Percentiles rank a stretch among this genome's conserved stretches.
Evolutionary conservation across 2,113 vertebrate species (phyloP).

Genomic region (Tursiops truncatus): DNA sequence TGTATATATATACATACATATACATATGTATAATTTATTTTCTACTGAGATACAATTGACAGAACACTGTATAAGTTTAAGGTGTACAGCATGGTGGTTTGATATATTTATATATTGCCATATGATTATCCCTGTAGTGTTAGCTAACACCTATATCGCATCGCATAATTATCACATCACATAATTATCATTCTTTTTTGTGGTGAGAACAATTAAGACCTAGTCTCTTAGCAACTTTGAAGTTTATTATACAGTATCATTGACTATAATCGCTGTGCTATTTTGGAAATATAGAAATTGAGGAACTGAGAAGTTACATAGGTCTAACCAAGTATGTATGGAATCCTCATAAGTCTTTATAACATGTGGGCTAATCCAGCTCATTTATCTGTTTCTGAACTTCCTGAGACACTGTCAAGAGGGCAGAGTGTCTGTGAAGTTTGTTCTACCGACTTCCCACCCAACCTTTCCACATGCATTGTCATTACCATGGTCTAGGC

Average conservation of each 20-base stretch:
- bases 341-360: not conserved
- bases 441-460: not conserved
- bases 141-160: not conserved
- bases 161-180: not conserved
- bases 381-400: not conserved
- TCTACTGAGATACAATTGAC: not conserved
- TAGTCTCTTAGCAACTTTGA: not conserved
- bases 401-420: not conserved
- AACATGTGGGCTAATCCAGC: not conserved
- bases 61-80: not conserved
- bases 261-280: not conserved
- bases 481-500: not conserved
- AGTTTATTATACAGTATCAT: not conserved
- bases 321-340: not conserved
- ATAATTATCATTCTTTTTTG: not conserved
- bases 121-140: not conserved
- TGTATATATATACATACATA: not conserved
- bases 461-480: not conserved
- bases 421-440: not conserved
- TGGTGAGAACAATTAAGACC: not conserved
- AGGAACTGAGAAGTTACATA: not conserved
- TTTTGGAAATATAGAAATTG: not conserved
- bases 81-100: not conserved
- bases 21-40: not conserved
- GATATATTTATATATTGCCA: not conserved